These are phyloP conservation scores for Aphrocallistes beatrix DNA, from an alignment of 37 sponge, comb jelly and placozoan species.

Conservation along the genomic window DNA sequence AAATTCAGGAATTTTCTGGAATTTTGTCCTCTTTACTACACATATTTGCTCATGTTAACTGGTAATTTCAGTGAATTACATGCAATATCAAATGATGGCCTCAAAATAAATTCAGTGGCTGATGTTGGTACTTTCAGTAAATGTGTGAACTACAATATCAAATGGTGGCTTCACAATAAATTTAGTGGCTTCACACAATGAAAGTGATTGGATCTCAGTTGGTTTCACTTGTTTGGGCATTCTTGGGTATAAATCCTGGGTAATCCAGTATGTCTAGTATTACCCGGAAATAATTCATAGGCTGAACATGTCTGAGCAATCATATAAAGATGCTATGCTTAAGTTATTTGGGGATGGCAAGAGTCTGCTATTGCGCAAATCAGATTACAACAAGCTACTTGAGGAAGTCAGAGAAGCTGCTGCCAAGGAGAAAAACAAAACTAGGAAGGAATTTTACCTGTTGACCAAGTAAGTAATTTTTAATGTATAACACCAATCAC, in stretches of 20 bases:
- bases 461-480: background rate
- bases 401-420: background rate
- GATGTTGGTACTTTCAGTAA: too few relatives aligned
- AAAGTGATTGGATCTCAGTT: background rate
- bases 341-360: background rate
- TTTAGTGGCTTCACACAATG: background rate
- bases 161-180: background rate
- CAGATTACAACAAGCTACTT: background rate
- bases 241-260: background rate
- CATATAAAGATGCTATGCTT: background rate
- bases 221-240: background rate
- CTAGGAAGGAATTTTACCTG: background rate
- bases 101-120: background rate
- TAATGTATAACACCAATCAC: background rate
- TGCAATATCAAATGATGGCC: background rate
- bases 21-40: background rate
- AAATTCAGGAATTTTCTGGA: background rate
- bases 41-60: background rate
- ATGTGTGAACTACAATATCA: background rate
- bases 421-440: background rate
- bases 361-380: background rate
- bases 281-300: background rate
- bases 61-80: background rate
- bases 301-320: background rate
- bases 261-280: background rate